Base-by-base conservation (phyloP, 2,113 vertebrate genomes). In the Oncorhynchus kisutch region DNA sequence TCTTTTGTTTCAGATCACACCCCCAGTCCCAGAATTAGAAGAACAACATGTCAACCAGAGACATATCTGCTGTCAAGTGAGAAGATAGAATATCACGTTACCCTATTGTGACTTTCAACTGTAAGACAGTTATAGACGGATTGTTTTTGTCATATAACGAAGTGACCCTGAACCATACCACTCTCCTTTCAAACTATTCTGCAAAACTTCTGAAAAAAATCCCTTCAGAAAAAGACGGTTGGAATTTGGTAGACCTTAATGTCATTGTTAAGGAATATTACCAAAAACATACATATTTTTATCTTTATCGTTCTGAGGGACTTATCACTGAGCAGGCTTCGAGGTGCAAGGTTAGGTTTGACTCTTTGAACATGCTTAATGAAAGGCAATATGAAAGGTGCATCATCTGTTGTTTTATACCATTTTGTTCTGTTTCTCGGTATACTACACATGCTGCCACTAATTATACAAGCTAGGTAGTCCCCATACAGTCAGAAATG, bases 91-190 rank as follows among this genome's bases (percentile, higher is more conserved):
- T 84, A 81, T 88, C 82, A 87, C 86, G 85, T 90, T 87, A 90
- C 81, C 84, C 85, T 87, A 85, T 90, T 76, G 90, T 83, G 88
- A 89, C 90, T 91, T 91, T 92, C 87, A 91, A 92, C 88, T 89
- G 73, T 84, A 24, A 65, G 89, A 91, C 89, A 88, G 82, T 89
- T 83, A 90, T 85, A 91, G 90, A 91, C 90, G 87, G 89, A 91
- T 91, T 92, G 89, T 91, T 92, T 91, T 91, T 91, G 91, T 90
- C 91, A 91, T 81, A 78, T 73, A 90, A 92, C 87, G 81, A 84
- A 77, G 4, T 78, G 91, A 91, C 91, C 91, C 88, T 75, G 77
- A 87, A 91, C 91, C 81, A 65, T 39, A n/a, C 64, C 76, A 71
- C 78, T 87, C 85, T 85, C 84, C 80, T 88, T 90, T 90, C 84